Conservation (phyloP, 2,888 invertebrate genomes). For the Lasioglossum morio region DNA sequence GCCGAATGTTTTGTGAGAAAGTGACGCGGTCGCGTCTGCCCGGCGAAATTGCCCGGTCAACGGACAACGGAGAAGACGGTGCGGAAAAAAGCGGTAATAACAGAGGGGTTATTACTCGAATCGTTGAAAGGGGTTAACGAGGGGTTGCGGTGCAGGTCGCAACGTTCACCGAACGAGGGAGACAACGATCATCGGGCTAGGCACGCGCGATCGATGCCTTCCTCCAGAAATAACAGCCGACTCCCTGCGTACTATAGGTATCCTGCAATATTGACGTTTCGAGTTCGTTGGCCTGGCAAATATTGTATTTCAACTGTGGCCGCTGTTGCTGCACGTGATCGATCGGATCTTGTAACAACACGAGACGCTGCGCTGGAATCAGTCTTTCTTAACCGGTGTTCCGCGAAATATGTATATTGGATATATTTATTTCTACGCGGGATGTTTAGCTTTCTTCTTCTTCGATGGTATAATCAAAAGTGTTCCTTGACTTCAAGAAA, state of each 20-base stretch:
- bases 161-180: constrained; percentile 35
- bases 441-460: no score
- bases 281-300: constrained; percentile 50
- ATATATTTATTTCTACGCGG: no score
- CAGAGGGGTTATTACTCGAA: constrained; percentile 60
- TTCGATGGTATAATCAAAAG: no score
- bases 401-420: no score
- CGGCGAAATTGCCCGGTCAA: constrained; percentile 48
- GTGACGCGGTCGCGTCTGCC: constrained; percentile 61
- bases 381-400: no score
- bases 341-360: constrained; percentile 19
- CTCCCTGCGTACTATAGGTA: constrained; percentile 21
- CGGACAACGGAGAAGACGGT: constrained; percentile 43
- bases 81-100: constrained; percentile 50
- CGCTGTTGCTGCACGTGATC: constrained; percentile 33
- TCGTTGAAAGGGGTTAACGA: constrained; percentile 76
- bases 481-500: no score
- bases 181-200: constrained; percentile 54
- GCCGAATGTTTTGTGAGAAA: constrained; percentile 71
- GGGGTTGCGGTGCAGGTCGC: constrained; percentile 70
- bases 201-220: constrained; percentile 60
- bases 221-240: constrained; percentile 43
- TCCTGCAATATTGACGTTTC: constrained; percentile 50
- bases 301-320: constrained; percentile 26
- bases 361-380: no score